These are phyloP conservation scores for Thecophora atra DNA, from an alignment of 2,888 invertebrate species.

Conservation along the genomic window DNA sequence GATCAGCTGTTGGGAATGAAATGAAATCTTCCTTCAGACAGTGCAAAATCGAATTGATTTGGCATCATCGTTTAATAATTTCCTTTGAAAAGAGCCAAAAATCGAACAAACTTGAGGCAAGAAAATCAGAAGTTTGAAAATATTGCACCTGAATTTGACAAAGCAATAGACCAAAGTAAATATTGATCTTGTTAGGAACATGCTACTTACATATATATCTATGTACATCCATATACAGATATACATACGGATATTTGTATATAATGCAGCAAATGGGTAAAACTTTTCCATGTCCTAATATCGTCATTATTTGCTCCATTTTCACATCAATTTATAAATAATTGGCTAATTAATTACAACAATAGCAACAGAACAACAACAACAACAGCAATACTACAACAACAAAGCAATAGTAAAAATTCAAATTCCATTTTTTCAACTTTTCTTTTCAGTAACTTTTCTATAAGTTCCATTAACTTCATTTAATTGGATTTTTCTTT, in stretches of 20 bases:
- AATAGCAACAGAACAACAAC: slow-evolving; percentile 39
- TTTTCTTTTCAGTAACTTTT: neutral
- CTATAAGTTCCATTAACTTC: neutral
- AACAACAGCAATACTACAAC: neutral
- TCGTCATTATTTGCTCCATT: slow-evolving; percentile 64
- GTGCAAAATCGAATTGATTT: no score
- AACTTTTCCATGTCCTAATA: slow-evolving; percentile 43
- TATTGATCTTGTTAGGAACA: slow-evolving; percentile 55
- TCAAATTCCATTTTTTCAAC: neutral
- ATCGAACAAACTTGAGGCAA: neutral
- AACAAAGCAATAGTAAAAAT: slow-evolving; percentile 26
- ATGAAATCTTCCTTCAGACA: neutral
- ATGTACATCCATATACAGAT: slow-evolving; percentile 66
- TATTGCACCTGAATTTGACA: slow-evolving; percentile 1
- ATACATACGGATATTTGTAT: slow-evolving; percentile 16
- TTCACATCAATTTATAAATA: slow-evolving; percentile 43
- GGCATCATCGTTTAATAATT: no score
- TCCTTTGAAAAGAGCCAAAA: no score
- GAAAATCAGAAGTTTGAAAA: slow-evolving; percentile 2
- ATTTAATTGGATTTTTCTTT: slow-evolving; percentile 4
- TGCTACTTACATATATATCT: slow-evolving; percentile 45
- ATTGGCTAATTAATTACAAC: slow-evolving; percentile 49
- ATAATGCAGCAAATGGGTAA: slow-evolving; percentile 4
- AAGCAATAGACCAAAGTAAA: slow-evolving; percentile 65
- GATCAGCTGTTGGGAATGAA: neutral